Conservation (phyloP, 2,888 invertebrate genomes). For the Eudasyphora cyanicolor region DNA sequence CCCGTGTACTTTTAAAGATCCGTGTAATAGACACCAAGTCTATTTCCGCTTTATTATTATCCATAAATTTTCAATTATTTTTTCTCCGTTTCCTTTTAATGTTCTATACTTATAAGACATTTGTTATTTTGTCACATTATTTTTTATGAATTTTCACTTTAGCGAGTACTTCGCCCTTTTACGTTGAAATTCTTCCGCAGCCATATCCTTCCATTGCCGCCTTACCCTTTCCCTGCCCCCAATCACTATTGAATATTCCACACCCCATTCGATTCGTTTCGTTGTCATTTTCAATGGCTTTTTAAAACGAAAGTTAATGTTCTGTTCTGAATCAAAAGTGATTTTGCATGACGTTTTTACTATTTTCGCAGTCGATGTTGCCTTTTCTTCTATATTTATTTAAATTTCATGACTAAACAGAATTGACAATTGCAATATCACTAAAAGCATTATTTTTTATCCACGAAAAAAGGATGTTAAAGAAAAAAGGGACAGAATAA, state of each 20-base stretch:
- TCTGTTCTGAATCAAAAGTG: conserved; percentile 55
- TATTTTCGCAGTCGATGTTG: conserved; percentile 7
- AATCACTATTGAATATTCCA: no score
- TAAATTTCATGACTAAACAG: conserved; percentile 62
- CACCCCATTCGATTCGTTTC: conserved; percentile 18
- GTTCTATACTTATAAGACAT: not conserved
- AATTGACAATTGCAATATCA: conserved; percentile 57
- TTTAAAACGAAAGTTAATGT: conserved; percentile 65
- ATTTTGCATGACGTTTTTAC: conserved; percentile 41
- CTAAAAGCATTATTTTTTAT: conserved; percentile 54
- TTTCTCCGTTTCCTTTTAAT: conserved; percentile 4
- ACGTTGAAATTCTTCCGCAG: not conserved
- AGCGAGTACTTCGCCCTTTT: not conserved
- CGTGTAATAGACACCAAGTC: not conserved
- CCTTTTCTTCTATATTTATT: conserved; percentile 39
- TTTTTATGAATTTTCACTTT: conserved; percentile 46
- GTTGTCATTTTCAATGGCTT: conserved; percentile 63
- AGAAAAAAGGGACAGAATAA: not conserved
- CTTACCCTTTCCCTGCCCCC: not conserved
- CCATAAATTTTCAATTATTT: conserved; percentile 58
- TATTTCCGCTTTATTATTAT: conserved; percentile 17
- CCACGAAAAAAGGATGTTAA: conserved; percentile 16
- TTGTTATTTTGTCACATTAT: conserved; percentile 33
- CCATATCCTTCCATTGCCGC: not conserved
- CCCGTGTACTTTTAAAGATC: no score